Percentiles rank a stretch among this genome's conserved stretches.
Conservation (phyloP, 2,797 vertebrate genomes). For the Hypotaenidia philippensis region DNA sequence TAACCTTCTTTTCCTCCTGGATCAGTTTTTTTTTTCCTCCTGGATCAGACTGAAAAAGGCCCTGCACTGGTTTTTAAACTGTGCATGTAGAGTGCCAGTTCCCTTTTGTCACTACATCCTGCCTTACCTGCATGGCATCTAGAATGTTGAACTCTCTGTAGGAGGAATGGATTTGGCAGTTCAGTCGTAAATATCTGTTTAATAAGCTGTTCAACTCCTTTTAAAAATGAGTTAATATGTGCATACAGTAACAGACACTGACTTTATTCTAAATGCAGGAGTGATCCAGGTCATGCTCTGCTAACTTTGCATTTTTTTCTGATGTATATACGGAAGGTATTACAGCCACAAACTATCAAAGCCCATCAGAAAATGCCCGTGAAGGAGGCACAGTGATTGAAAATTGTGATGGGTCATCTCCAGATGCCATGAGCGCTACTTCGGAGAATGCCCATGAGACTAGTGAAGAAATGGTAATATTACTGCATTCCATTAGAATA, state of each 20-base stretch:
- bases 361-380: conserved; percentile 80
- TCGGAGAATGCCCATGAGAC: conserved; percentile 92
- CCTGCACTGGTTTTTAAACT: background rate
- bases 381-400: conserved; percentile 80
- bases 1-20: background rate
- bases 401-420: conserved; percentile 87
- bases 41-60: background rate
- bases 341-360: conserved; percentile 84
- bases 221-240: background rate
- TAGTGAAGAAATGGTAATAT: conserved; percentile 89
- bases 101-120: background rate
- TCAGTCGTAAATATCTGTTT: background rate
- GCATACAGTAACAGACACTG: background rate
- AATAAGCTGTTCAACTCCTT: background rate
- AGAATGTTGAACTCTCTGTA: background rate
- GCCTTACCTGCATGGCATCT: background rate
- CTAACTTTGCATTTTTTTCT: conserved; percentile 45
- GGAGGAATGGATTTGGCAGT: background rate
- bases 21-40: background rate
- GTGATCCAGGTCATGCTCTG: conserved; percentile 12
- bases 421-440: conserved; percentile 91
- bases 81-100: background rate
- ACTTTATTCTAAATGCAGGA: background rate
- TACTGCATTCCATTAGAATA: background rate
- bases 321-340: conserved; percentile 82